Conservation (phyloP, 2,888 invertebrate species). For the Phragmatobia fuliginosa region DNA sequence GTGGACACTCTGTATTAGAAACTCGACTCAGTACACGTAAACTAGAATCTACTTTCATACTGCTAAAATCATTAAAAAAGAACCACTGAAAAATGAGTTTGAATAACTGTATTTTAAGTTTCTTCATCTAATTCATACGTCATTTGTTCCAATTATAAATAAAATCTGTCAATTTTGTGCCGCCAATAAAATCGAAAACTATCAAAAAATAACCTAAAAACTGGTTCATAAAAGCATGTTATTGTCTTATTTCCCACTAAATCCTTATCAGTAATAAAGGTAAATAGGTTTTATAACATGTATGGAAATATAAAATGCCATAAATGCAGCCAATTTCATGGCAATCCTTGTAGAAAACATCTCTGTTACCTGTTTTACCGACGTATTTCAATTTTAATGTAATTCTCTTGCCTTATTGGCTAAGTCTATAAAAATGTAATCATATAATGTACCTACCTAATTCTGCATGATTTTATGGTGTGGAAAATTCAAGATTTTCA, state of each 20-base stretch:
- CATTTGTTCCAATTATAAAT: conserved; percentile 7
- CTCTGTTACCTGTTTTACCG: conserved; percentile 56
- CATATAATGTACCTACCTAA: conserved; percentile 42
- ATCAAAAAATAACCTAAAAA: conserved; percentile 24
- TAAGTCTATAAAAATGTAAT: conserved; percentile 49
- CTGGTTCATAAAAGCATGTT: conserved; percentile 37
- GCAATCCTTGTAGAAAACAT: conserved; percentile 55
- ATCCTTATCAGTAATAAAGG: conserved; percentile 52
- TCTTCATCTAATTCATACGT: neutral
- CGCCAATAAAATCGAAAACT: conserved; percentile 11
- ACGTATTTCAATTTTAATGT: conserved; percentile 60
- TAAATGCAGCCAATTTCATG: conserved; percentile 63
- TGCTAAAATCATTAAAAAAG: too few relatives aligned
- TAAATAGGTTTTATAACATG: conserved; percentile 51
- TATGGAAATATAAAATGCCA: conserved; percentile 53
- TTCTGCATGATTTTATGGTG: conserved; percentile 29
- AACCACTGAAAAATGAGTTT: neutral
- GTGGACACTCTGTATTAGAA: too few relatives aligned
- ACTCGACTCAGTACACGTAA: too few relatives aligned
- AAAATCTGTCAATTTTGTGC: conserved; percentile 7
- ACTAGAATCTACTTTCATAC: too few relatives aligned
- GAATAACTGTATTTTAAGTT: neutral
- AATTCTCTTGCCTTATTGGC: conserved; percentile 56
- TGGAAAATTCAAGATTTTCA: conserved; percentile 18
- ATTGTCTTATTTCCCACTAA: conserved; percentile 41